Base-by-base conservation (phyloP, 2,113 vertebrate genomes). In the Rhabdomys dilectus region DNA sequence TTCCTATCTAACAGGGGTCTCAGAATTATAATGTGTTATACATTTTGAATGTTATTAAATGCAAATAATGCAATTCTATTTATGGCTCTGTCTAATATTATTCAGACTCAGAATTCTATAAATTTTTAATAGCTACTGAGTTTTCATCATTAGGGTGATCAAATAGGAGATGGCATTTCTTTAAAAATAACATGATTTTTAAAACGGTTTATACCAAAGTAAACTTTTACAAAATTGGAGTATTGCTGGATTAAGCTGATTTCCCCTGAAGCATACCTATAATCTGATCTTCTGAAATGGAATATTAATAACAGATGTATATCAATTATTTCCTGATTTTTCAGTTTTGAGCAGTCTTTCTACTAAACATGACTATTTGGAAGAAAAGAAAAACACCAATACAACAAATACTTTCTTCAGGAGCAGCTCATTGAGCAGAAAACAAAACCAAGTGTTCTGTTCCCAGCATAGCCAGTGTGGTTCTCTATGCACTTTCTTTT, bases 11-110 rank as follows among this genome's bases (percentile, higher is more conserved):
- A 88, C 39, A 87, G 92, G 80, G 86, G 36, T 73, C 64, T 96
- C 78, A 93, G 56, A 88, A 95, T 90, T 95, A 15, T 87, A 89
- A 95, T 78, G 80, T 95, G 24, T 31, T 70, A 12, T 80, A 24
- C 53, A 58, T 91, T 70, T 39, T 26, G 22, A 88, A 93, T 72
- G 24, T 51, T 86, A 95, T n/a, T 7, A 93, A 95, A 17, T 39
- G 16, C 24, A 86, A 95, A 89, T 76, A 17, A 19, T 12, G 42
- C 5, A 85, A 72, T 12, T 3, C 31, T 60, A 48, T 60, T 89
- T 92, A 82, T 75, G 1, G 29, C 76, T 70, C 85, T 93, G 7
- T 39, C 82, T 92, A 64, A 80, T 72, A 19, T 19, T 9, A 48
- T 93, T 85, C 39, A 64, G 4, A 73, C 21, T 29, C 21, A 84